phyloP scores from a whole-genome alignment of 2,888 invertebrate genomes.

The Acronicta psi region DNA sequence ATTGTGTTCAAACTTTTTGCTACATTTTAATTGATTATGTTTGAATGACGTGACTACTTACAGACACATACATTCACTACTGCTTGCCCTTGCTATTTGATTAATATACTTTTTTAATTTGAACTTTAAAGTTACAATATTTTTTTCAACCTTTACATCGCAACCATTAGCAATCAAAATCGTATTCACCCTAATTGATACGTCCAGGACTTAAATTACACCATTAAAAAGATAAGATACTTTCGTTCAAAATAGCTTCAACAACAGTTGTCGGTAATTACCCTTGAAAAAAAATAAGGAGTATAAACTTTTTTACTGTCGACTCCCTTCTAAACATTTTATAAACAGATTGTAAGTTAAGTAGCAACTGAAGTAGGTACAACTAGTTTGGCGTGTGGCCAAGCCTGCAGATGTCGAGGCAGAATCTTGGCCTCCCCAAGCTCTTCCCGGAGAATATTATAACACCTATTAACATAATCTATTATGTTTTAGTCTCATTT shows the following conservation, averaged over 20 bases:
- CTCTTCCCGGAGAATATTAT: conserved; percentile 62
- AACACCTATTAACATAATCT: conserved; percentile 73
- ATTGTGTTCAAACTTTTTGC: background rate
- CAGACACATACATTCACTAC: conserved; percentile 21
- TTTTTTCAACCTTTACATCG: conserved; percentile 13
- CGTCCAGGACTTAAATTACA: conserved; percentile 30
- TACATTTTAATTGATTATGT: conserved; percentile 11
- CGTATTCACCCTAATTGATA: conserved; percentile 33
- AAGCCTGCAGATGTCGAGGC: conserved; percentile 72
- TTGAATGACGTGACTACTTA: conserved; percentile 18
- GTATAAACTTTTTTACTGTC: conserved; percentile 20
- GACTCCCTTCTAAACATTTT: conserved; percentile 46
- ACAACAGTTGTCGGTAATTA: conserved; percentile 42
- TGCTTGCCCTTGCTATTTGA: conserved; percentile 31
- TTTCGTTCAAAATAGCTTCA: conserved; percentile 30
- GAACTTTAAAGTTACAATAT: conserved; percentile 5
- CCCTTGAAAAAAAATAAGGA: conserved; percentile 19
- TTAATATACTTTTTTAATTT: conserved; percentile 17
- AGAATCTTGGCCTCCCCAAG: conserved; percentile 61
- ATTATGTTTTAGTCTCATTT: conserved; percentile 66
- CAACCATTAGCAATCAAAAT: conserved; percentile 24
- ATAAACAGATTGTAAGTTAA: conserved; percentile 56
- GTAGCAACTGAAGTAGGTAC: conserved; percentile 52
- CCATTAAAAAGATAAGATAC: conserved; percentile 42
- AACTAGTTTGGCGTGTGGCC: conserved; percentile 64